Evolutionary conservation across 2,888 invertebrate species (phyloP).

Genomic region (Melolontha melolontha): DNA sequence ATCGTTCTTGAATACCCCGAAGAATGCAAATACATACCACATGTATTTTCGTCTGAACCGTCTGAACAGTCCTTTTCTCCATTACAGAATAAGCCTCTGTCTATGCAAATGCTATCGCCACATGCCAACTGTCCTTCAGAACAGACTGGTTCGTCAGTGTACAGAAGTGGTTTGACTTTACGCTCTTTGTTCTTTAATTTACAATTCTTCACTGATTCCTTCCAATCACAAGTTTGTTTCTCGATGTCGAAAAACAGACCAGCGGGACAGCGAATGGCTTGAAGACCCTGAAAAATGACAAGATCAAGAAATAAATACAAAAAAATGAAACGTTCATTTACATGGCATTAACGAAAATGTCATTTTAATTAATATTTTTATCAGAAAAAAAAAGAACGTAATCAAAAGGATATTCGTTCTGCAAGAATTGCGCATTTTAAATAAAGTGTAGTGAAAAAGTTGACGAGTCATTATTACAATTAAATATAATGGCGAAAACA

Average conservation of each 20-base stretch:
- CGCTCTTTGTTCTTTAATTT: constrained; percentile 90
- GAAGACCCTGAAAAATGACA: constrained; percentile 77
- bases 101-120: constrained; percentile 88
- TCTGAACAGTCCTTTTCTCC: constrained; percentile 90
- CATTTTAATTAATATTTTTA: background rate
- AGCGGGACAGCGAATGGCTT: constrained; percentile 93
- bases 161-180: constrained; percentile 86
- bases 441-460: constrained; percentile 14
- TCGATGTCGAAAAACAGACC: constrained; percentile 94
- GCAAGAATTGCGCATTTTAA: too few relatives aligned
- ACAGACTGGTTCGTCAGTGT: constrained; percentile 91
- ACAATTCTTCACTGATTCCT: constrained; percentile 93
- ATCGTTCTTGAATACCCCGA: background rate
- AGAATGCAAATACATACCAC: constrained; percentile 74
- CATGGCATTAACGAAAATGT: constrained; percentile 8
- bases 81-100: constrained; percentile 92
- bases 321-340: constrained; percentile 26
- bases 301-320: constrained; percentile 34
- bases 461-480: constrained; percentile 4
- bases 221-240: constrained; percentile 96
- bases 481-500: background rate
- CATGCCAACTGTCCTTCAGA: constrained; percentile 89
- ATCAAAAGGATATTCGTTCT: background rate
- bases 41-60: constrained; percentile 91
- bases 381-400: background rate